Base-by-base conservation (phyloP, 2,888 invertebrate species). In the Catocala sponsa region DNA sequence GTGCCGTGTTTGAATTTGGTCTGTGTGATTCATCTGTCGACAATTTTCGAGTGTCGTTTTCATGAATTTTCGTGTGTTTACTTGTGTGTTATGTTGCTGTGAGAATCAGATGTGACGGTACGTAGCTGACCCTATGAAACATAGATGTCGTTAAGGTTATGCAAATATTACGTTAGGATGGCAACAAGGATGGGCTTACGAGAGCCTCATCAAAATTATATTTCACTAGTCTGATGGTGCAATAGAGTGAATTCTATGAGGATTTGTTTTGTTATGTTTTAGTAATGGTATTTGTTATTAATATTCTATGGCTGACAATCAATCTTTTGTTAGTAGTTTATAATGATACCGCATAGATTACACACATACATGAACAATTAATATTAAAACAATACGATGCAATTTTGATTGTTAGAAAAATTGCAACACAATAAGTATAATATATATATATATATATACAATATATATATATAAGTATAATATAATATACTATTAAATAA, bases 1-100 rank as follows among this genome's bases (percentile, higher is more conserved):
- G 75, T 83, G 83, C 75, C 74, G 82, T 74, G 80, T 83, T 83
- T 81, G 79, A 78, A 81, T 79, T 71, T 73, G 75, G 81, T 74
- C 72, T 68, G 60, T 75, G 81, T 80, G 78, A 75, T 79, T 68
- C 69, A 79, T 76, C 76, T 77, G 74, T 70, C 66, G 78, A 82
- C 76, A 72, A 78, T 72, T 72, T 76, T 66, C 57, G 67, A 74
- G 71, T 76, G 79, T 79, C 75, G 76, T 70, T 61, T 48, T 47
- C 32, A 33, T 54, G 46, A 46, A 55, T 38, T 51, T 38, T 51
- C 12, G 38, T 32, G 41, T 68, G 35, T 38, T 38, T 38, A 38
- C 35, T 38, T 38, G 70, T 58, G 68, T 70, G 69, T 78, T 72
- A 73, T 78, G 69, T 74, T 74, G 71, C 71, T 74, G 70, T 70